phyloP scores from a whole-genome alignment of 2,113 vertebrate species.

The Mellivora capensis region DNA sequence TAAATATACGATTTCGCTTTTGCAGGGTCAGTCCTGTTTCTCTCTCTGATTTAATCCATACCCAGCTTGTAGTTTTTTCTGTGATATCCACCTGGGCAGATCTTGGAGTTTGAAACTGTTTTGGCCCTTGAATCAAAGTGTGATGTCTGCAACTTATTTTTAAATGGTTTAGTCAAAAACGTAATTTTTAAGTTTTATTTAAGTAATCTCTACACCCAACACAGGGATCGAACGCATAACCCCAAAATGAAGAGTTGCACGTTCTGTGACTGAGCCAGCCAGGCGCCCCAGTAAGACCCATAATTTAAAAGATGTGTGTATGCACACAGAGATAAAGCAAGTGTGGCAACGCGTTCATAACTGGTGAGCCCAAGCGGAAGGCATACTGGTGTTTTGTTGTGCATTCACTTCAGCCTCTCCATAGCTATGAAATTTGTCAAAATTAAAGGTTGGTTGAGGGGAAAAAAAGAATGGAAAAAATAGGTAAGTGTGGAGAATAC shows the following conservation, averaged over 20 bases:
- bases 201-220: background rate
- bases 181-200: background rate
- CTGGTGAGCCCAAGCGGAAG: background rate
- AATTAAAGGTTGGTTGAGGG: background rate
- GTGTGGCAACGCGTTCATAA: background rate
- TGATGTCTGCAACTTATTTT: background rate
- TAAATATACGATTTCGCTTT: background rate
- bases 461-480: too few species aligned
- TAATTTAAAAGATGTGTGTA: background rate
- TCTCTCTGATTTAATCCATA: background rate
- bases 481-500: background rate
- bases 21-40: background rate
- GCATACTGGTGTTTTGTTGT: background rate
- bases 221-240: background rate
- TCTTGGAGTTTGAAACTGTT: background rate
- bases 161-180: background rate
- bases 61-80: background rate
- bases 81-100: background rate
- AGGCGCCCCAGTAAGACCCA: background rate
- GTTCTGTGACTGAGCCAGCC: background rate
- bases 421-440: background rate
- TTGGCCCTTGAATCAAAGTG: background rate
- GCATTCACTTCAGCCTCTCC: background rate
- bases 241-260: background rate
- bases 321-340: background rate